Base-by-base conservation (phyloP, 2,797 vertebrate species). In the Hipposideros larvatus region DNA sequence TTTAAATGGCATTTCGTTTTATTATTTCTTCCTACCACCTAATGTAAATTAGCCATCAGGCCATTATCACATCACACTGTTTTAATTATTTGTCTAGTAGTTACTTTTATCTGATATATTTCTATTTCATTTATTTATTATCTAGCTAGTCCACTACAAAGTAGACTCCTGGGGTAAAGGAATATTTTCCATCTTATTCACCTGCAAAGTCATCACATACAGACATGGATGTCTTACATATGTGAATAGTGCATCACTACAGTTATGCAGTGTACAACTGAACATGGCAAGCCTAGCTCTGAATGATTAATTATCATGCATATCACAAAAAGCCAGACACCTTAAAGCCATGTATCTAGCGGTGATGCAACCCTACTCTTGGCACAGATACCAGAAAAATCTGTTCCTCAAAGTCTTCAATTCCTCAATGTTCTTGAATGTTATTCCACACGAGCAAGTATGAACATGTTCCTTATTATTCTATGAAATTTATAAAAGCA, bases 11-110 rank as follows among this genome's bases (percentile, higher is more conserved):
- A 26, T 51, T 31, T 63, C 70, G 70, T 89, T 85, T 79, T 78
- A 63, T 43, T 90, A 75, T 88, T 88, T 91, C 34, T 91, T 71
- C 28, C n/a, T 78, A 65, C 15, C 34, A 71, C 13, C 75, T 80
- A 53, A 57, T 71, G 18, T 70, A 63, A 26, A 71, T 11, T 63
- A 88, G 16, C 5, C 34, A 75, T 41, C 18, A 41, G 53, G 2
- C 4, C 70, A 73, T 65, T 53, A n/a, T 24, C 80, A 59, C 7
- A 80, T 53, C 46, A 88, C 13, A 61, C 18, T 43, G 28, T 74
- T 96, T 41, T 53, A 73, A 71, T 53, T 61, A 83, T 28, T 68
- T 83, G 0, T 16, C 70, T 22, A 51, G 13, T 11, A 75, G 34
- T 82, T 24, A 63, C 41, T 71, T 92, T 65, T 55, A 71, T 79